Evolutionary conservation across 2,888 invertebrate genomes (phyloP).

Genomic region (Meiosimyza platycephala): DNA sequence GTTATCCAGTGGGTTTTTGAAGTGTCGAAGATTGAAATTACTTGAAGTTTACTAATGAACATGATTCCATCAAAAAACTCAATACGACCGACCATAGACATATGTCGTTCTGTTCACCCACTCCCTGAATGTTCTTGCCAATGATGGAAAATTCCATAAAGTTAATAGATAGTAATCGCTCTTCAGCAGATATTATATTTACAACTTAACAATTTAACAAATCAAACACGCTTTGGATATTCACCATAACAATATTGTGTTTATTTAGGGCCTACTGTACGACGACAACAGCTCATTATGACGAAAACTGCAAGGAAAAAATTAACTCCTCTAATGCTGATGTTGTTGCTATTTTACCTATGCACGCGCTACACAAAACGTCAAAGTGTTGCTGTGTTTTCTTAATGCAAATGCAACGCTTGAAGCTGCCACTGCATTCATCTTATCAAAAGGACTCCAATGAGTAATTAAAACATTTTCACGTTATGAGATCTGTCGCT

Average conservation of each 20-base stretch:
- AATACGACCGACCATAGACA: too few relatives aligned
- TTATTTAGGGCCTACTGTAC: conserved; percentile 21
- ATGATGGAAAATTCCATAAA: too few relatives aligned
- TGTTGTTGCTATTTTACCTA: conserved; percentile 19
- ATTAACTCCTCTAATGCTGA: conserved; percentile 30
- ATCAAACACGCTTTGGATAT: background rate
- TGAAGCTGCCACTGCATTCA: conserved; percentile 39
- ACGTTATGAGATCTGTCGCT: conserved; percentile 47
- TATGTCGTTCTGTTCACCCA: too few relatives aligned
- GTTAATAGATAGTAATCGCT: too few relatives aligned
- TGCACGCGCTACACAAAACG: conserved; percentile 16
- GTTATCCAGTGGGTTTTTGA: too few relatives aligned
- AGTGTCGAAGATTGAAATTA: too few relatives aligned
- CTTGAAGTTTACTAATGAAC: too few relatives aligned
- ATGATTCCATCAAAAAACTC: too few relatives aligned
- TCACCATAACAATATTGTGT: background rate
- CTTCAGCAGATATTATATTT: too few relatives aligned
- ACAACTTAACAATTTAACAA: background rate
- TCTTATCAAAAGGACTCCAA: conserved; percentile 49
- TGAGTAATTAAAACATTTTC: conserved; percentile 65
- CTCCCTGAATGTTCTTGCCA: too few relatives aligned
- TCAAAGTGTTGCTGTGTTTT: conserved; percentile 23
- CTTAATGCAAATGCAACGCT: conserved; percentile 28
- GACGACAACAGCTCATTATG: conserved; percentile 23
- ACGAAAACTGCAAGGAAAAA: background rate